Base-by-base conservation (phyloP, 2,113 vertebrate species). In the Aythya baeri region DNA sequence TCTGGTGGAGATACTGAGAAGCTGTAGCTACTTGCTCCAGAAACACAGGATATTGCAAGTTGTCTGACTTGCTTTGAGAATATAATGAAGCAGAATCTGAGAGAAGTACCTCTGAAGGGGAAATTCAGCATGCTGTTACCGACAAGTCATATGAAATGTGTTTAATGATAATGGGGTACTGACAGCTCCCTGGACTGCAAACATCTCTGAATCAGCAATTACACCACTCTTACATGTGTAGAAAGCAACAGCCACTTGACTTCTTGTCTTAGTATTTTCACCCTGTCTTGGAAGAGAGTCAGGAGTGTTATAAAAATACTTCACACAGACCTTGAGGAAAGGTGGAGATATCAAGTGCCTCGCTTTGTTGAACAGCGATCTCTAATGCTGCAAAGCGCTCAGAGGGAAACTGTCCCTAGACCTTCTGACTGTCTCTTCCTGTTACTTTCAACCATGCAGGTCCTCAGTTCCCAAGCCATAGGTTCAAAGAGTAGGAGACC, bases 101-200 rank as follows among this genome's bases (percentile, higher is more conserved):
- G 66, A 75, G 58, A 73, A 32, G 31, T 29, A 36, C 41, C 81
- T 86, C 77, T 88, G 80, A 93, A 75, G 76, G 76, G 50, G 70
- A 92, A 88, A 92, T 93, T 75, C 61, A 86, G 41, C 83, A 91
- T 88, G 83, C 83, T 78, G 70, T 55, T 75, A 71, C 80, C 94
- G 80, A 78, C 92, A 94, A 82, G 58, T 92, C 72, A 25, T 76
- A 76, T 78, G 91, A 91, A 91, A 83, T 59, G 26, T 73, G 27
- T 59, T 84, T 86, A 91, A 82, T 59, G 34, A 66, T 76, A 76
- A 63, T 54, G 23, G 68, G 62, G 34, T 58, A 36, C 49, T 58
- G 77, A 76, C 71, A 63, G 75, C 31, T 73, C 59, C 72, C 77
- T 92, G 68, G 55, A 92, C 72, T 84, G 52, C 32, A 93, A 58